Conservation (phyloP, 1,140 invertebrate species). For the Drosophila quadrilineata region DNA sequence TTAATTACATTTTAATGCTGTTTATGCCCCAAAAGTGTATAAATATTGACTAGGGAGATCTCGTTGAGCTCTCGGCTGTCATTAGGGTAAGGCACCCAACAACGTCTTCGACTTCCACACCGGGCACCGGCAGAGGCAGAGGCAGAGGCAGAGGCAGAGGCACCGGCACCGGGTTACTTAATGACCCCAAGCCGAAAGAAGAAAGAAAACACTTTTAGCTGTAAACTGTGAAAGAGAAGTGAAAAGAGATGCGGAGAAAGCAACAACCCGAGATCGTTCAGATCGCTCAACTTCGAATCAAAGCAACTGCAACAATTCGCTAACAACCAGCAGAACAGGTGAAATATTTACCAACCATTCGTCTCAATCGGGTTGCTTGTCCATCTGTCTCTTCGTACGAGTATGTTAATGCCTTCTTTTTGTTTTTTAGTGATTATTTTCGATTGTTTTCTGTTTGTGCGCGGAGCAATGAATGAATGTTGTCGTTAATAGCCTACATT, state of each 20-base stretch:
- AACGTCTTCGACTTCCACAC: too few relatives aligned
- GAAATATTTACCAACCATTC: slow-evolving; percentile 25
- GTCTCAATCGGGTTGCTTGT: slow-evolving; percentile 1
- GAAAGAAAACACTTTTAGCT: too few relatives aligned
- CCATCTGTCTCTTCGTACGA: not conserved
- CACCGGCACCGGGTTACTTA: slow-evolving; percentile 58
- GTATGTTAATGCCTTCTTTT: slow-evolving; percentile 60
- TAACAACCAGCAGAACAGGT: slow-evolving; percentile 48
- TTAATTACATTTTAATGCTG: slow-evolving; percentile 72
- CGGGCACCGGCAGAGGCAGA: too few relatives aligned
- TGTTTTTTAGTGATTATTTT: slow-evolving; percentile 50
- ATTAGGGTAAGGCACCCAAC: too few relatives aligned
- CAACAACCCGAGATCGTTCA: too few relatives aligned
- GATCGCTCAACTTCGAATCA: slow-evolving; percentile 32
- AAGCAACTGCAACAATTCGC: slow-evolving; percentile 67
- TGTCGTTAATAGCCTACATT: slow-evolving; percentile 25
- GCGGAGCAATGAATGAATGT: slow-evolving; percentile 34
- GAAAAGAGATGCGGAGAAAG: slow-evolving; percentile 72
- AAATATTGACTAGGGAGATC: slow-evolving; percentile 8
- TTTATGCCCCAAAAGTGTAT: slow-evolving; percentile 41
- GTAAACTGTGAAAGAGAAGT: slow-evolving; percentile 75
- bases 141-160: too few relatives aligned
- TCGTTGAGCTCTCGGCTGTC: slow-evolving; percentile 26
- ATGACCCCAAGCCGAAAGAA: slow-evolving; percentile 64
- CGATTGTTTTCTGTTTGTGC: slow-evolving; percentile 58